phyloP scores from a whole-genome alignment of 2,113 vertebrate species.

The Proteles cristata region DNA sequence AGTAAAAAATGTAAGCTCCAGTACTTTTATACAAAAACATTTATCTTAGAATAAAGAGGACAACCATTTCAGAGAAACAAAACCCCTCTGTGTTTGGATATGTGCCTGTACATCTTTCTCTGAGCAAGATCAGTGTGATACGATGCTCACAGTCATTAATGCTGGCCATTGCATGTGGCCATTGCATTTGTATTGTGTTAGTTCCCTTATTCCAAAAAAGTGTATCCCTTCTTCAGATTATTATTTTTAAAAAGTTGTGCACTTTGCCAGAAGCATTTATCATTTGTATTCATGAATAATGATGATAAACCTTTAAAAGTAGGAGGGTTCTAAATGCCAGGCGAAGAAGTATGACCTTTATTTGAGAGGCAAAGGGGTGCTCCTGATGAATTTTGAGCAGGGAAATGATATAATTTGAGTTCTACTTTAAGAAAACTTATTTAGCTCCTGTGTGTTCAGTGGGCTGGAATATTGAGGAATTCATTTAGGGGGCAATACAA shows the following conservation, averaged over 20 bases:
- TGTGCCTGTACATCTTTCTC: not conserved
- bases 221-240: not conserved
- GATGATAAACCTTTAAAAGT: constrained; percentile 54
- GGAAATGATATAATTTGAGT: not conserved
- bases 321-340: constrained; percentile 21
- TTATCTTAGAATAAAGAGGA: not conserved
- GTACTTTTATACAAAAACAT: not conserved
- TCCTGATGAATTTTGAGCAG: constrained; percentile 54
- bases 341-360: constrained; percentile 41
- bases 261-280: constrained; percentile 45
- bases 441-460: not conserved
- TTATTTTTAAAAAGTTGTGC: not conserved
- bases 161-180: not conserved
- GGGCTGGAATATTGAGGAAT: not conserved
- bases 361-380: not conserved
- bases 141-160: not conserved
- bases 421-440: constrained; percentile 26
- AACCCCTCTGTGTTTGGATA: not conserved
- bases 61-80: not conserved
- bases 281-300: constrained; percentile 51
- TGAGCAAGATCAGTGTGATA: not conserved
- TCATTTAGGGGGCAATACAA: not conserved
- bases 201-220: not conserved
- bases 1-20: not conserved
- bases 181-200: constrained; percentile 4